A percentile compares a stretch with the other conserved stretches of the same genome.
phyloP scores from a whole-genome alignment of 2,888 invertebrate species.

The Nebria salina region DNA sequence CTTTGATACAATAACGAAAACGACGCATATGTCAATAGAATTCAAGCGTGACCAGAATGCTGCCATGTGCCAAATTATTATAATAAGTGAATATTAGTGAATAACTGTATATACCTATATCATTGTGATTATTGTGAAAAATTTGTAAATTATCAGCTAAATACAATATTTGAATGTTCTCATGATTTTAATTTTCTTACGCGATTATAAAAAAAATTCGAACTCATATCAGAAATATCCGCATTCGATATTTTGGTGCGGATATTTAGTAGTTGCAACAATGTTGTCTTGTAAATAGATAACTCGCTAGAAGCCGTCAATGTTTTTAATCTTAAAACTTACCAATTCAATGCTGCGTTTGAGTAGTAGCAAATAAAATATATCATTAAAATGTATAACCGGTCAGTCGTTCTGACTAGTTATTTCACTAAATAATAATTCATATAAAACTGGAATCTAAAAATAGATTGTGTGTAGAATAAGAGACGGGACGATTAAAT shows the following conservation, averaged over 20 bases:
- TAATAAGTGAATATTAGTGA: not conserved
- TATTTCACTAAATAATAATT: too few relatives aligned
- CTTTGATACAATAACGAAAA: slow-evolving; percentile 1
- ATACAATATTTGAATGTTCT: slow-evolving; percentile 42
- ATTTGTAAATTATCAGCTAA: slow-evolving; percentile 45
- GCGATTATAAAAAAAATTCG: too few relatives aligned
- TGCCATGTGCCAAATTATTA: not conserved
- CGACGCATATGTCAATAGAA: not conserved
- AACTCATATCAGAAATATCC: too few relatives aligned
- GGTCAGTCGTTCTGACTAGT: too few relatives aligned
- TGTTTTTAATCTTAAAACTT: too few relatives aligned
- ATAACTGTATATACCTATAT: slow-evolving; percentile 28
- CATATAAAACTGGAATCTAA: not conserved
- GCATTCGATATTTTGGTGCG: too few relatives aligned
- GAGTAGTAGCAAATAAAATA: too few relatives aligned
- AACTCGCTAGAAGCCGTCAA: too few relatives aligned
- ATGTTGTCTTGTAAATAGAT: too few relatives aligned
- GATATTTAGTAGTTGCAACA: too few relatives aligned
- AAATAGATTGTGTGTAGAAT: slow-evolving; percentile 5
- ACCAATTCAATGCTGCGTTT: too few relatives aligned
- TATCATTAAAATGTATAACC: too few relatives aligned
- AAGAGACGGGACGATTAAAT: slow-evolving; percentile 2
- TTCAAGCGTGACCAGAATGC: not conserved
- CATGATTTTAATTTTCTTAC: slow-evolving; percentile 11
- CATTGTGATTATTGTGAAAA: slow-evolving; percentile 44